Evolutionary conservation across 2,113 vertebrate genomes (phyloP), one percentile per base, ranked within the genome.

Genomic region (Acinonyx jubatus): DNA sequence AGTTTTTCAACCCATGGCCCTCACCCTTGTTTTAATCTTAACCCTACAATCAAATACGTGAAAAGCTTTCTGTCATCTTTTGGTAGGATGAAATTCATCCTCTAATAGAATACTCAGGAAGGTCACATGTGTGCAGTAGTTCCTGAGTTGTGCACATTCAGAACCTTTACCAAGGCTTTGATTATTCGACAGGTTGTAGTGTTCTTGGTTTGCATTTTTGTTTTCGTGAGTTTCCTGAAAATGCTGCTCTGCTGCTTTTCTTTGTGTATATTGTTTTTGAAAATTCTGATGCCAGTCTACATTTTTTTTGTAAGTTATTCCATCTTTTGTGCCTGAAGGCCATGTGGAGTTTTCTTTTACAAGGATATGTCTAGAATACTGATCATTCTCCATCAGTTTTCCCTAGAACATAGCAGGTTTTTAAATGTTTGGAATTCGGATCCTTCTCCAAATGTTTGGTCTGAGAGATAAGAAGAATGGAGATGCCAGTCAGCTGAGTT

Each of bases 351-450:
- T 84, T 84, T 74, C 13, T 93, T 79, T 68, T 81, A 71, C 2
- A 71, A 71, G 38, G 7, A 5, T 81, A 29, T 78, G 16, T 81
- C 11, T 94, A 48, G 38, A 61, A 50, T 94, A 52, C 79, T 80
- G 66, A 45, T 61, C 33, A 36, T 61, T 71, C 38, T 71, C 36
- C 19, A 7, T 94, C n/a, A 41, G 1, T 79, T 94, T 80, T 88
- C 65, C 38, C 25, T 86, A 31, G 11, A 50, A 81, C 38, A 15
- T 48, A 38, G 12, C 80, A 19, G 65, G 25, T 36, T 69, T 89
- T 89, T 86, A 68, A 93, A 79, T 78, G 61, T 86, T 93, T 68
- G 63, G 41, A 33, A 94, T 73, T 89, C 65, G 41, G 66, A 45
- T 57, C 36, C 66, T 88, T 74, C 13, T 74, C 16, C 41, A 63